Percentiles rank a stretch among this genome's conserved stretches.
Evolutionary conservation across 2,888 invertebrate species (phyloP).

Genomic region (Sphaerophoria rueppellii): DNA sequence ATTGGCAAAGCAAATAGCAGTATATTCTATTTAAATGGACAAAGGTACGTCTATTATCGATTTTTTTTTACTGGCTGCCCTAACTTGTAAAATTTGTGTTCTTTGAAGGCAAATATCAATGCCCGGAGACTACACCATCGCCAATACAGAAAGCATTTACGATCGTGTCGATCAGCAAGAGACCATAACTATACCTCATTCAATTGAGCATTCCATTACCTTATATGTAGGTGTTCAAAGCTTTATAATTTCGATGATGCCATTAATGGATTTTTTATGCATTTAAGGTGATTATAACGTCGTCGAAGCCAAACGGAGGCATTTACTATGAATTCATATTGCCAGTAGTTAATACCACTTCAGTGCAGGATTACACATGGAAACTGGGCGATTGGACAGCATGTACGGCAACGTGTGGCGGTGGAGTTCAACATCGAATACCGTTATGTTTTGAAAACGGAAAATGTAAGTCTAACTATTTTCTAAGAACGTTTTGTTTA

Average conservation of each 20-base stretch:
- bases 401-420: conserved; percentile 90
- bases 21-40: conserved; percentile 90
- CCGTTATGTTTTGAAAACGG: conserved; percentile 83
- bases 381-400: conserved; percentile 91
- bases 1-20: conserved; percentile 87
- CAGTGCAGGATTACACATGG: conserved; percentile 87
- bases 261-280: conserved; percentile 44
- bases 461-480: conserved; percentile 82
- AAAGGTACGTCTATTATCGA: conserved; percentile 83
- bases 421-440: conserved; percentile 86
- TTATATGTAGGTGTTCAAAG: conserved; percentile 86
- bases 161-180: conserved; percentile 90
- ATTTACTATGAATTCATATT: conserved; percentile 91
- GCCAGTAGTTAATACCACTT: conserved; percentile 83
- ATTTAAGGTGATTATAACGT: conserved; percentile 87
- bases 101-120: conserved; percentile 85
- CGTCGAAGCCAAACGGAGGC: conserved; percentile 89
- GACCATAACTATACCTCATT: conserved; percentile 91
- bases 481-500: neutral
- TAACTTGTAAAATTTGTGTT: conserved; percentile 32
- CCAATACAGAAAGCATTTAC: conserved; percentile 90
- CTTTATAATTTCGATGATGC: neutral
- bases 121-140: conserved; percentile 92
- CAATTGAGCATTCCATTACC: conserved; percentile 90
- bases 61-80: neutral